Conservation (phyloP, 2,888 invertebrate genomes). For the Plutella xylostella region DNA sequence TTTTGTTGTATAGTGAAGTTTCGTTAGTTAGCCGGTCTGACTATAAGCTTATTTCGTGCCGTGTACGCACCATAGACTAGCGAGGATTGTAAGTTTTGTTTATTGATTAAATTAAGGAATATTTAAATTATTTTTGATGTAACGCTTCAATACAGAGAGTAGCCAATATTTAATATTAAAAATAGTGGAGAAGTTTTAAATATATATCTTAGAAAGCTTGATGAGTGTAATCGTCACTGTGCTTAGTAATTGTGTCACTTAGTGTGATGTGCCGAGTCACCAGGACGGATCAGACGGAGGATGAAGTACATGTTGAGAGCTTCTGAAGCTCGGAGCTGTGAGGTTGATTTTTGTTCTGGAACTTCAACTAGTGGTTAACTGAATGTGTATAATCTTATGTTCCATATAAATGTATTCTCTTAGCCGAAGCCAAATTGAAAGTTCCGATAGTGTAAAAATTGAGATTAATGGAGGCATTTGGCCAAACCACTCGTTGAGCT, state of each 20-base stretch:
- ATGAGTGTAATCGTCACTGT: constrained; percentile 67
- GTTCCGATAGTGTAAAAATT: too few relatives aligned
- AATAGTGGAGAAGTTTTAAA: constrained; percentile 44
- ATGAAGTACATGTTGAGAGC: too few relatives aligned
- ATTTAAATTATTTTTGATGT: constrained; percentile 39
- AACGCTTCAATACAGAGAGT: constrained; percentile 59
- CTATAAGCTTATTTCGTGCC: constrained; percentile 16
- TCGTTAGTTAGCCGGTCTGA: constrained; percentile 19
- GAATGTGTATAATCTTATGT: too few relatives aligned
- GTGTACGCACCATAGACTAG: constrained; percentile 10
- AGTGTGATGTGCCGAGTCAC: constrained; percentile 62
- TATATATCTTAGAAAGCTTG: constrained; percentile 60
- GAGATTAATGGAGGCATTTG: constrained; percentile 1
- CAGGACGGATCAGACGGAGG: too few relatives aligned
- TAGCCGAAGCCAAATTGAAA: background rate
- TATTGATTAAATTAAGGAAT: constrained; percentile 2
- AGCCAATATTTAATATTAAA: constrained; percentile 53
- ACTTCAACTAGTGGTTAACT: background rate
- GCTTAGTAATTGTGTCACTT: constrained; percentile 61
- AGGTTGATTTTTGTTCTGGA: too few relatives aligned
- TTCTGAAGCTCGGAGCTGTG: too few relatives aligned
- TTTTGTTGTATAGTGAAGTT: constrained; percentile 33
- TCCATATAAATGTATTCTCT: background rate
- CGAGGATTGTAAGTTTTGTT: constrained; percentile 5
- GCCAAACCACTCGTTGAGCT: constrained; percentile 7